A percentile compares a stretch with the other conserved stretches of the same genome.
phyloP scores from a whole-genome alignment of 2,888 invertebrate species.

The Eristalinus sepulchralis region DNA sequence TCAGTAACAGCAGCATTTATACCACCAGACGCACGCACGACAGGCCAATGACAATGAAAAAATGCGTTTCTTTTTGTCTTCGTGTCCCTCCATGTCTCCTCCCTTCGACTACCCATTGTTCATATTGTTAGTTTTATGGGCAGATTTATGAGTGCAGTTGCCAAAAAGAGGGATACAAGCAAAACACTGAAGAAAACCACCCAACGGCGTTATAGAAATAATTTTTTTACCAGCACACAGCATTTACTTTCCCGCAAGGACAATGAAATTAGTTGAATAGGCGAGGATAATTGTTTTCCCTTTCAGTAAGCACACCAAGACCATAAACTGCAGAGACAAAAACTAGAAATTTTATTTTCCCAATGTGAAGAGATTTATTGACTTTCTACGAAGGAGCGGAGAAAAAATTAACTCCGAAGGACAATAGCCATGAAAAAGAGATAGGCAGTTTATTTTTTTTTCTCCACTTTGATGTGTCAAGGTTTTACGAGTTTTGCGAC shows the following conservation, averaged over 20 bases:
- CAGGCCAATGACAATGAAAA: constrained; percentile 41
- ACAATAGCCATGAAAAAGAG: constrained; percentile 17
- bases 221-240: constrained; percentile 39
- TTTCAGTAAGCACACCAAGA: constrained; percentile 11
- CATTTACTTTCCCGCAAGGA: constrained; percentile 61
- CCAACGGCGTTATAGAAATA: constrained; percentile 52
- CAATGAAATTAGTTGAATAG: constrained; percentile 69
- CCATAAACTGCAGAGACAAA: constrained; percentile 16
- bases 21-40: constrained; percentile 35
- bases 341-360: constrained; percentile 25
- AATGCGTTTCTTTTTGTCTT: constrained; percentile 53
- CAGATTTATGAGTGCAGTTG: constrained; percentile 65
- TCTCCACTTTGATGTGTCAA: constrained; percentile 19
- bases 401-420: constrained; percentile 44
- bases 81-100: constrained; percentile 3
- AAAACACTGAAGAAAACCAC: constrained; percentile 28
- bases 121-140: constrained; percentile 56
- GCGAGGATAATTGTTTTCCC: constrained; percentile 64
- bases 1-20: constrained; percentile 2
- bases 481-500: constrained; percentile 44
- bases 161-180: constrained; percentile 25
- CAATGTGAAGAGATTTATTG: constrained; percentile 36
- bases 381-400: constrained; percentile 45
- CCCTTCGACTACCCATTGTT: constrained; percentile 24
- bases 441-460: constrained; percentile 15